Conservation (phyloP, 1,140 invertebrate genomes). For the Bursaphelenchus mucronatus region DNA sequence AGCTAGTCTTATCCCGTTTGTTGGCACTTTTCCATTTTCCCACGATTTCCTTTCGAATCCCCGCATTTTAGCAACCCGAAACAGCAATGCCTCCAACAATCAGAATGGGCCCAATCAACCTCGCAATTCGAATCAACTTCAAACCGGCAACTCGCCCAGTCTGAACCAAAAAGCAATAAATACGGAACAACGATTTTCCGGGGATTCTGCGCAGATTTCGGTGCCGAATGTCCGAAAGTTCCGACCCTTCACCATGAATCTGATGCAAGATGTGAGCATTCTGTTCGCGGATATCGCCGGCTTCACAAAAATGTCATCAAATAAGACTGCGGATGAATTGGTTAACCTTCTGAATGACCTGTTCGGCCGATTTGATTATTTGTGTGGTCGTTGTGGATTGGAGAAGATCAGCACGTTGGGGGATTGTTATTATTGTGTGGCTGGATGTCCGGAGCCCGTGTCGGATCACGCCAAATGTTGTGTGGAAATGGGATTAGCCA, state of each 20-base stretch:
- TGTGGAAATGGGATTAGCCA: constrained; percentile 75
- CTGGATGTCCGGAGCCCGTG: constrained; percentile 80
- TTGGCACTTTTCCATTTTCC: constrained; percentile 2
- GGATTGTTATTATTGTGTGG: constrained; percentile 74
- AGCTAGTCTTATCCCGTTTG: constrained; percentile 3
- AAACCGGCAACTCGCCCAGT: background rate
- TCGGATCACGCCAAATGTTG: constrained; percentile 81
- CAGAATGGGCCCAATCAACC: constrained; percentile 11
- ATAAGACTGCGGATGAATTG: constrained; percentile 72
- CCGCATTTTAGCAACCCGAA: constrained; percentile 17
- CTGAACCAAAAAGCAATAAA: too few species aligned
- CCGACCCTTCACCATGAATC: constrained; percentile 87
- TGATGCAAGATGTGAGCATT: constrained; percentile 77
- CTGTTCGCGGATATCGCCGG: constrained; percentile 95
- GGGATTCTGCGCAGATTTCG: constrained; percentile 18
- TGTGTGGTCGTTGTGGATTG: constrained; percentile 69
- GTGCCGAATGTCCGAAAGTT: constrained; percentile 68
- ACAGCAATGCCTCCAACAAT: constrained; percentile 48
- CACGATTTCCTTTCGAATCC: background rate
- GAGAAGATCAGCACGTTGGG: constrained; percentile 69
- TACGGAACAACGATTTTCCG: background rate
- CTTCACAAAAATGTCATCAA: constrained; percentile 93
- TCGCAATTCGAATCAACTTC: constrained; percentile 25
- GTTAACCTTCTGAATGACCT: constrained; percentile 87
- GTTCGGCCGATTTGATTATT: constrained; percentile 88